Conservation (phyloP, 2,797 vertebrate species). For the Remorina albescens region DNA sequence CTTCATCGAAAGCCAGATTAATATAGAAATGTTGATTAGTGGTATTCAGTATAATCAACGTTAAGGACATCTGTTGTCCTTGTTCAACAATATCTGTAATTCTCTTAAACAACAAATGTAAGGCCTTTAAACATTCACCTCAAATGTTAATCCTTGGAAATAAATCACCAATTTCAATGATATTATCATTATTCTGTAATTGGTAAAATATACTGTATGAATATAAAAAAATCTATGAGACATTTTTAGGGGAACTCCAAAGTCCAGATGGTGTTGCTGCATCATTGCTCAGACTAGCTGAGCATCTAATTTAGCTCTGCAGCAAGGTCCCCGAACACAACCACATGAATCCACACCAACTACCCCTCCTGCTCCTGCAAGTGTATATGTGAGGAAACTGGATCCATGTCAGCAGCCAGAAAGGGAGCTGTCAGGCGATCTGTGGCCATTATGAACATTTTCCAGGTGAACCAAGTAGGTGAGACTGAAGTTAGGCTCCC, state of each 20-base stretch:
- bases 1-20: not conserved
- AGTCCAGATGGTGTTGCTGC: constrained; percentile 6
- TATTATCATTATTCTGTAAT: not conserved
- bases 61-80: not conserved
- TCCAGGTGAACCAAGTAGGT: constrained; percentile 50
- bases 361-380: constrained; percentile 11
- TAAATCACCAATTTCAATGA: not conserved
- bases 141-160: constrained; percentile 7
- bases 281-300: constrained; percentile 14
- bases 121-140: not conserved
- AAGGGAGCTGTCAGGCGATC: constrained; percentile 43
- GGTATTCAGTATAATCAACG: not conserved
- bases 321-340: constrained; percentile 27
- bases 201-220: constrained; percentile 4
- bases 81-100: not conserved
- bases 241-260: not conserved
- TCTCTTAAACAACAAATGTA: not conserved
- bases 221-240: constrained; percentile 1
- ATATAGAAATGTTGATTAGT: not conserved
- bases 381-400: constrained; percentile 25
- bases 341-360: constrained; percentile 18
- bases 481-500: constrained; percentile 45
- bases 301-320: constrained; percentile 20
- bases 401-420: constrained; percentile 36
- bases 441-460: constrained; percentile 51